Conservation (phyloP, 2,888 invertebrate genomes). For the Parapristionchus giblindavisi region DNA sequence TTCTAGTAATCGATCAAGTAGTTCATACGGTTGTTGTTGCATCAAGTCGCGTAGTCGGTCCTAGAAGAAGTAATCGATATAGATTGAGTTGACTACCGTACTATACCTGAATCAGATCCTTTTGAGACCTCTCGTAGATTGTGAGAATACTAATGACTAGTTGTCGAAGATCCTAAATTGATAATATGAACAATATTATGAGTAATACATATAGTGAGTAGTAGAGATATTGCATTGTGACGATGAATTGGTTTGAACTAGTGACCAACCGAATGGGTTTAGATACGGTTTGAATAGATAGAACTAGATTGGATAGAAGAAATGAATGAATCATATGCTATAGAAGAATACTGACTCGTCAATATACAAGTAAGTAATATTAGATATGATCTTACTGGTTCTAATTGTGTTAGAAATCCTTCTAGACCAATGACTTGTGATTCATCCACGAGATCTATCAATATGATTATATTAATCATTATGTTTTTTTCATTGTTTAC, state of each 20-base stretch:
- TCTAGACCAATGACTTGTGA: constrained; percentile 34
- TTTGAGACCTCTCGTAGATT: constrained; percentile 29
- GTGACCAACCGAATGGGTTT: neutral
- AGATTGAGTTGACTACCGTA: neutral
- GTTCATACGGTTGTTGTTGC: constrained; percentile 37
- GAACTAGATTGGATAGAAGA: neutral
- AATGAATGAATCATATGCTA: neutral
- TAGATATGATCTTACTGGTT: constrained; percentile 29
- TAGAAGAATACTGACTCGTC: neutral
- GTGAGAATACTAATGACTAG: constrained; percentile 37
- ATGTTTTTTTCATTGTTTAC: too few species aligned
- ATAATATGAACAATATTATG: neutral
- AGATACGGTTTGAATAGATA: neutral
- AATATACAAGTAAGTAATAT: neutral
- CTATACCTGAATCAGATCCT: constrained; percentile 9
- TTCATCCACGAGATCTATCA: constrained; percentile 33
- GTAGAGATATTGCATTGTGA: neutral
- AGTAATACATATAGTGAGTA: too few species aligned
- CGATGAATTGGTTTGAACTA: neutral
- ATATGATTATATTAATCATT: too few species aligned
- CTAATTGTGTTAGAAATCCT: constrained; percentile 22
- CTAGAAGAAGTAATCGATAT: neutral
- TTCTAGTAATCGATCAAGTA: constrained; percentile 30
- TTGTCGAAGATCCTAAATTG: constrained; percentile 28
- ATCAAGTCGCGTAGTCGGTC: constrained; percentile 33